phyloP scores from a whole-genome alignment of 2,888 invertebrate genomes.

The Cheilosia pagana region DNA sequence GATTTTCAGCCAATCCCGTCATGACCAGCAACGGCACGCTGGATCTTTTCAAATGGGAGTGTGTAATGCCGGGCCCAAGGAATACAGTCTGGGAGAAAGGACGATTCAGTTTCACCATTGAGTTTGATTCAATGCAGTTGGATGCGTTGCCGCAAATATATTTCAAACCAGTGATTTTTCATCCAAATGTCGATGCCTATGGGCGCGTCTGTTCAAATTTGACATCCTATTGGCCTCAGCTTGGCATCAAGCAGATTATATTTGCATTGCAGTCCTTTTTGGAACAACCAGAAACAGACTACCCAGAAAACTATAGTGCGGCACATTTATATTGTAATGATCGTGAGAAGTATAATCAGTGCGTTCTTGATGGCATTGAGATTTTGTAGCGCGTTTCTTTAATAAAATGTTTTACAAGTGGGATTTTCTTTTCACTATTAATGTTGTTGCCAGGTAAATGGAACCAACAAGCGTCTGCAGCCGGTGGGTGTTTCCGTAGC shows the following conservation, averaged over 20 bases:
- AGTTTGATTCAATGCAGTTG: neutral
- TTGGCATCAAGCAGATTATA: constrained; percentile 59
- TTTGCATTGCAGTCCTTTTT: constrained; percentile 57
- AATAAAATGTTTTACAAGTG: too few species aligned
- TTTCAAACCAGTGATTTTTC: constrained; percentile 56
- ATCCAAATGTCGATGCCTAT: constrained; percentile 52
- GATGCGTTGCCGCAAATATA: neutral
- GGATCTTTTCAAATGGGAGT: constrained; percentile 16
- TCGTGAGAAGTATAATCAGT: constrained; percentile 30
- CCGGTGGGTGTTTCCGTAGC: too few species aligned
- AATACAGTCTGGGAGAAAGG: constrained; percentile 7
- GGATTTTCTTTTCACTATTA: too few species aligned
- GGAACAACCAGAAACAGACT: constrained; percentile 48
- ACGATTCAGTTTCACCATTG: neutral
- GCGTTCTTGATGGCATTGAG: constrained; percentile 28
- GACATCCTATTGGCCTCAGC: constrained; percentile 14
- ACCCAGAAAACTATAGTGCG: constrained; percentile 30
- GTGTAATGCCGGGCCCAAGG: constrained; percentile 7
- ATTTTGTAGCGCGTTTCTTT: neutral
- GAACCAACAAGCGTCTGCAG: too few species aligned
- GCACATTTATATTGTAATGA: constrained; percentile 18
- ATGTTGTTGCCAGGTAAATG: too few species aligned
- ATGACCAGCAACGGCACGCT: constrained; percentile 45
- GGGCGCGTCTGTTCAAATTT: constrained; percentile 55
- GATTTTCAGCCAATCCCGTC: constrained; percentile 42